phyloP scores from a whole-genome alignment of 2,113 vertebrate species.

The Vidua chalybeata region DNA sequence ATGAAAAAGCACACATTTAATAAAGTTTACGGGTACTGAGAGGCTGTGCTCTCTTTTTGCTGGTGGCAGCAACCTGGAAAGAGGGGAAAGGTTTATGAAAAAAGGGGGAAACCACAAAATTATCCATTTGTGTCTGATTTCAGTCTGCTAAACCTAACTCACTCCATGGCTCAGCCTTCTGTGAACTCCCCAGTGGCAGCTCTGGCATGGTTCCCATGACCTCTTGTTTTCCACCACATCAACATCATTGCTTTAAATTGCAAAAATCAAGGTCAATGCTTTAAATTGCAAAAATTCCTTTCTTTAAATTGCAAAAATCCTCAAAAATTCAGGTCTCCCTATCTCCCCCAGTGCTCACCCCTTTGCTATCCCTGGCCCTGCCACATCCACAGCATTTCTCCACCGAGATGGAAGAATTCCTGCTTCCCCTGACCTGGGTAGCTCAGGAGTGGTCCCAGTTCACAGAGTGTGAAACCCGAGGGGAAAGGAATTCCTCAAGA shows the following conservation, averaged over 20 bases:
- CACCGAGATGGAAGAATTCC: not conserved
- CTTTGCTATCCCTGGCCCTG: not conserved
- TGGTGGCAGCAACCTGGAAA: conserved; percentile 17
- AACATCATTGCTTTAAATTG: not conserved
- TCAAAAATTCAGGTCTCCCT: fast-evolving
- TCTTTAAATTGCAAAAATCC: not conserved
- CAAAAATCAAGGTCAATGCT: not conserved
- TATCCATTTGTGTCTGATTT: not conserved
- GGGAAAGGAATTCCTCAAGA: conserved; percentile 38
- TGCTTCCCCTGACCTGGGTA: not conserved
- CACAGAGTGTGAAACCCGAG: not conserved
- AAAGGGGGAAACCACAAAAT: not conserved
- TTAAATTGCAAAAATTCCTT: not conserved
- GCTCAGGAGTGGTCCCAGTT: not conserved
- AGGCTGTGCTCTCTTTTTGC: conserved; percentile 53
- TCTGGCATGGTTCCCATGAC: fast-evolving
- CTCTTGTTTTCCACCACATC: not conserved
- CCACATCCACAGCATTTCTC: not conserved
- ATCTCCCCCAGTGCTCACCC: fast-evolving
- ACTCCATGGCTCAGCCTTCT: not conserved
- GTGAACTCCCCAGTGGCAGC: not conserved
- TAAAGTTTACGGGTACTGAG: conserved; percentile 74
- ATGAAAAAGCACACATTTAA: conserved; percentile 72
- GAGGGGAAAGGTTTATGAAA: not conserved
- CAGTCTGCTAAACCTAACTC: not conserved